Evolutionary conservation across 1,140 invertebrate genomes (phyloP).

Genomic region (Hirudo medicinalis): DNA sequence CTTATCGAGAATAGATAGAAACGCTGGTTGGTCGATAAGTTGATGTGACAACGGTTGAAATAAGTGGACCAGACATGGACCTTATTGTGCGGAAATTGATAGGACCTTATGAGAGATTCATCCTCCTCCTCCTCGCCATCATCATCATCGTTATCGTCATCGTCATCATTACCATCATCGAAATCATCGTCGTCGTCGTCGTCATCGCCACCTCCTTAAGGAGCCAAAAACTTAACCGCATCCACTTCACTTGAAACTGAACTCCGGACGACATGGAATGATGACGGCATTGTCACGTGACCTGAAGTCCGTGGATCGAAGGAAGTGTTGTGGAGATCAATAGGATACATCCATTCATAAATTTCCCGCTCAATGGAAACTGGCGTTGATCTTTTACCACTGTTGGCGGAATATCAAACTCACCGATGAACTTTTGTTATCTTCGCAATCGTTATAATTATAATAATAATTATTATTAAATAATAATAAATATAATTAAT

Average conservation of each 20-base stretch:
- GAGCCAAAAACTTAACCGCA: no score
- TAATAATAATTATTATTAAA: no score
- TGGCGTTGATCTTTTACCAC: not conserved
- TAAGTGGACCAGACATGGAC: no score
- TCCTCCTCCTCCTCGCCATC: not conserved
- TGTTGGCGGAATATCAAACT: not conserved
- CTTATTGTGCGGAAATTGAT: no score
- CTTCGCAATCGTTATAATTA: not conserved
- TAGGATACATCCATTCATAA: not conserved
- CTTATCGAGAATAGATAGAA: no score
- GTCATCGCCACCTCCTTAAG: not conserved
- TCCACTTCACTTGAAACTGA: no score
- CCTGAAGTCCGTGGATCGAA: no score
- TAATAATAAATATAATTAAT: no score
- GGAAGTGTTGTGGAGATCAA: slow-evolving; percentile 1
- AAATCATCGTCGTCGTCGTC: not conserved
- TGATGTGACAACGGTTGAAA: no score
- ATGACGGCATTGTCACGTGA: no score
- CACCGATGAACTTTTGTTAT: not conserved
- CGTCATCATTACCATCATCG: not conserved
- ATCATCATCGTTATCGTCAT: slow-evolving; percentile 10
- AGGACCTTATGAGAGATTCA: not conserved
- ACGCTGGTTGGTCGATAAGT: no score
- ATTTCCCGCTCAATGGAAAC: not conserved
- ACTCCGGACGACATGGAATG: no score